phyloP scores from a whole-genome alignment of 2,888 invertebrate species.

The Sarcophaga caerulescens region DNA sequence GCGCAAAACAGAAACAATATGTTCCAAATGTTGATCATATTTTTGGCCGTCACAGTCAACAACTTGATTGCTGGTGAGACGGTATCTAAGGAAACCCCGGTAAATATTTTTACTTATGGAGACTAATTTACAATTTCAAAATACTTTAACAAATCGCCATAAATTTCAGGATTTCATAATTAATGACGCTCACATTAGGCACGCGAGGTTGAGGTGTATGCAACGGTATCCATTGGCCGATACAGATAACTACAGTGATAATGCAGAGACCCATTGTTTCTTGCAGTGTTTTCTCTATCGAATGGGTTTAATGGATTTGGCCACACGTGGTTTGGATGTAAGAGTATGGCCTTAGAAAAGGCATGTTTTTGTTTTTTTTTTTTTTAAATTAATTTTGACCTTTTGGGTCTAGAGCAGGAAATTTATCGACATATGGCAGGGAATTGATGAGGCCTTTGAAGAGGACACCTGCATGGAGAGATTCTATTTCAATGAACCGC shows the following conservation, averaged over 20 bases:
- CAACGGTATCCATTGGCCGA: slow-evolving; percentile 68
- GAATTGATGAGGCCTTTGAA: slow-evolving; percentile 57
- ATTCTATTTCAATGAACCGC: slow-evolving; percentile 56
- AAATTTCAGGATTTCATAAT: slow-evolving; percentile 22
- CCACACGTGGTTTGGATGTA: slow-evolving; percentile 72
- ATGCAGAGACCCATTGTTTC: slow-evolving; percentile 73
- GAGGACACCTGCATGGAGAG: slow-evolving; percentile 54
- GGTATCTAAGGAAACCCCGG: neutral
- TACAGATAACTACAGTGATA: slow-evolving; percentile 70
- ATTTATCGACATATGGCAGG: slow-evolving; percentile 51
- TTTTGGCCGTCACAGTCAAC: neutral
- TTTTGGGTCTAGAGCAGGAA: slow-evolving; percentile 35
- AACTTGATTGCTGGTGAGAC: neutral
- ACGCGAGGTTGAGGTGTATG: slow-evolving; percentile 69
- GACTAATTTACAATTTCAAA: neutral
- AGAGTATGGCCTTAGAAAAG: slow-evolving; percentile 22
- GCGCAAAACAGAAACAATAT: neutral
- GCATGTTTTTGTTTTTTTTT: neutral
- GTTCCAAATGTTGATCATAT: neutral
- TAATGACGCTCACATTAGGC: slow-evolving; percentile 60
- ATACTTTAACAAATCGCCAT: neutral
- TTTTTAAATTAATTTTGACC: neutral
- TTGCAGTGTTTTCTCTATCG: slow-evolving; percentile 74
- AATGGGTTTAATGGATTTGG: slow-evolving; percentile 73
- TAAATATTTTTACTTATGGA: neutral